A percentile compares a stretch with the other conserved stretches of the same genome.
These are phyloP conservation scores for Stenotaenia linearis DNA, from an alignment of 2,888 invertebrate genomes.

Conservation along the genomic window DNA sequence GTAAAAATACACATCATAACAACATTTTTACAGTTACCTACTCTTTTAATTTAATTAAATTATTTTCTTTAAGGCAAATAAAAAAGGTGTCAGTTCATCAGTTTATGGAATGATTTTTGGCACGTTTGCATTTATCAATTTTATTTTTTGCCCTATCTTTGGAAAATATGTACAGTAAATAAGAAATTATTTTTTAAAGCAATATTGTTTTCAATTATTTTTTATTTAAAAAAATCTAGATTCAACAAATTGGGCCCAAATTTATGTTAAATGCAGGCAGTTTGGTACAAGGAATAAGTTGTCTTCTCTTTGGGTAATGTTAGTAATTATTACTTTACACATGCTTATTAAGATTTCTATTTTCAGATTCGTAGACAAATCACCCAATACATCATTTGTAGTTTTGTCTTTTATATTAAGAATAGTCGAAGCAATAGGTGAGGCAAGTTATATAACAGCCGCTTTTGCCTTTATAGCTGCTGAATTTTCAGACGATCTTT, in stretches of 20 bases:
- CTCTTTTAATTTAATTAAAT: no score
- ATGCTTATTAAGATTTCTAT: neutral
- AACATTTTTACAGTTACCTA: no score
- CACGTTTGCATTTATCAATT: conserved; percentile 75
- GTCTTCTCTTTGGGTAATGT: conserved; percentile 75
- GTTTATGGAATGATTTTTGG: conserved; percentile 85
- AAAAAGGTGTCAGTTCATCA: conserved; percentile 72
- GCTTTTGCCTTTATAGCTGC: conserved; percentile 81
- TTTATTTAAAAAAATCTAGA: conserved; percentile 50
- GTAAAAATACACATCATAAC: no score
- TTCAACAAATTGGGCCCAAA: conserved; percentile 72
- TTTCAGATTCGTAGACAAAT: conserved; percentile 27
- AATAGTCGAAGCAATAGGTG: conserved; percentile 76
- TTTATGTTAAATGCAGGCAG: conserved; percentile 74
- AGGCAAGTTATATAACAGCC: conserved; percentile 77
- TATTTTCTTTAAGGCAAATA: conserved; percentile 62
- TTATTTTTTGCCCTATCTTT: conserved; percentile 74
- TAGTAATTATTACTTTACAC: conserved; percentile 38
- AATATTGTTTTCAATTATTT: neutral
- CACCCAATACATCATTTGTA: conserved; percentile 62
- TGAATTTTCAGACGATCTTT: conserved; percentile 79
- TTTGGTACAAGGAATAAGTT: conserved; percentile 72
- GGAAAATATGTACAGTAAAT: neutral
- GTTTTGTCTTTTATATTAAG: conserved; percentile 69
- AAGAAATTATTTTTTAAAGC: no score